Evolutionary conservation across 1,140 invertebrate species (phyloP), one percentile per base, ranked within the genome.

Genomic region (Hirudo medicinalis): DNA sequence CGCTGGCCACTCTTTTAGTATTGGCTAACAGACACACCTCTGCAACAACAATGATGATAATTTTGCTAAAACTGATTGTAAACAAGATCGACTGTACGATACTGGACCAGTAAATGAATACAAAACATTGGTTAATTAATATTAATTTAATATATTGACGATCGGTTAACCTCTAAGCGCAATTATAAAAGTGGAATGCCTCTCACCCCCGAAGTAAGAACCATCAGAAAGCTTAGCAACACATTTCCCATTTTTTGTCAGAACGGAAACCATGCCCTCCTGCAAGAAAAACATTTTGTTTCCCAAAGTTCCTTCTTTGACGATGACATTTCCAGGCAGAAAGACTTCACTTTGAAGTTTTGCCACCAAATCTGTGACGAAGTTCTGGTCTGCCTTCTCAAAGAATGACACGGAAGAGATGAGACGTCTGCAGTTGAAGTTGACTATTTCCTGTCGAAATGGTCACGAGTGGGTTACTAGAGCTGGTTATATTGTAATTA

Each of bases 251-350:
- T 94, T 90, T 88, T 94, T 95, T 13, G 79, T 82, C 22, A 82
- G 78, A 77, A 97, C 96, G 84, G 97, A 94, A 54, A 98, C 94
- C 75, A 97, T 94, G 2, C 93, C 94, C 84, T 97, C 94, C 85
- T 97, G 94, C 78, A 97, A 97, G 85, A 97, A 97, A 83, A 95
- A 98, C 94, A 97, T 98, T 85, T 97, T 97, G 77, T 90, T 93
- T 77, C 94, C 84, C 74, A 96, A 94, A 73, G 93, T 96, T 77
- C 94, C 94, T 84, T 93, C 86, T 91, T 72, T 76, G 49, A 81
- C 80, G 32, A 82, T 80, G 60, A 77, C 78, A 76, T 82, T 80
- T 40, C 78, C 77, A 20, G 94, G 94, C 84, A 97, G 94, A 88
- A 95, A 97, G 86, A 97, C 69, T 88, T 97, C 94, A 85, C 96